phyloP scores from a whole-genome alignment of 2,113 vertebrate genomes.

The Pantherophis guttatus region DNA sequence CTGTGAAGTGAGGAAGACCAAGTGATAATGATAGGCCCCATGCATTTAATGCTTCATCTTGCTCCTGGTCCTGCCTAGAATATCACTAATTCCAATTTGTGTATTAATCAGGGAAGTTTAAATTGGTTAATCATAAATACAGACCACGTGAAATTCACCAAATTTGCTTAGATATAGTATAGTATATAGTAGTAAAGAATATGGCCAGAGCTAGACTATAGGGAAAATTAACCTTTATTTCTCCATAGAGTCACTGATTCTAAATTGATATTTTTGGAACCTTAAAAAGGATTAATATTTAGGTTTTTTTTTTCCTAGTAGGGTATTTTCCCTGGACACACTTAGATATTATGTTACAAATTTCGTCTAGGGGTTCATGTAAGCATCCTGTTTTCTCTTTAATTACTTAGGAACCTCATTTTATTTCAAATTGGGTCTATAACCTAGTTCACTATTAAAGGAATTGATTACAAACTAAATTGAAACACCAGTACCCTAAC shows the following conservation, averaged over 20 bases:
- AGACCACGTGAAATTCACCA: neutral
- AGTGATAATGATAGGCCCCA: neutral
- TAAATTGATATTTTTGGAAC: neutral
- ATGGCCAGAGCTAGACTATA: neutral
- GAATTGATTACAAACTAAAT: neutral
- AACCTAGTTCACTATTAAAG: neutral
- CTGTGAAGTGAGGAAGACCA: neutral
- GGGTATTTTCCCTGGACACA: neutral
- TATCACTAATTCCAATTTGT: neutral
- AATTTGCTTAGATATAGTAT: neutral
- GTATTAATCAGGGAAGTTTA: neutral
- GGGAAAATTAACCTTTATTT: neutral
- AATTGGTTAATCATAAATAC: neutral
- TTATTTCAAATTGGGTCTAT: neutral
- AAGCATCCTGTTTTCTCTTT: neutral
- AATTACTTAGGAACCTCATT: neutral
- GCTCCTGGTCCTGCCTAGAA: neutral
- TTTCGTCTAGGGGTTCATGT: neutral
- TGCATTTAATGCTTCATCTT: neutral
- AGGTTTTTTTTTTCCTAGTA: neutral
- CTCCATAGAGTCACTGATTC: neutral
- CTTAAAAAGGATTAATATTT: neutral
- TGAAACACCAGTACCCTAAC: neutral
- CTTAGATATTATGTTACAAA: neutral
- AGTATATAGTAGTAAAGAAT: neutral